phyloP scores from a whole-genome alignment of 2,113 vertebrate genomes.

The Triplophysa rosa region DNA sequence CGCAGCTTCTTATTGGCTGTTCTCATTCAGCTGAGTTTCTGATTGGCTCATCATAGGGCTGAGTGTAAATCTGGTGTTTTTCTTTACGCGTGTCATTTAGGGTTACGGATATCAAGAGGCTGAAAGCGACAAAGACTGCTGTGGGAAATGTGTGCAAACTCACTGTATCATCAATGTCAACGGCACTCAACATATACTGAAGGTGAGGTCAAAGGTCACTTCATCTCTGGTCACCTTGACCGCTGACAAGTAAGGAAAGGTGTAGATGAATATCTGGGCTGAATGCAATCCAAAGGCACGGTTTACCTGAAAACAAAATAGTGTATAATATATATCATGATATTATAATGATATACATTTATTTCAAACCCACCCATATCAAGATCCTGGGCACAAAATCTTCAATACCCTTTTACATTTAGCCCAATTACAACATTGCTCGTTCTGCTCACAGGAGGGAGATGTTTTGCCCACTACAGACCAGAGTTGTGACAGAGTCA shows the following conservation, averaged over 20 bases:
- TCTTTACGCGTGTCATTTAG: slow-evolving; percentile 47
- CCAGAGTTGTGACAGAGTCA: slow-evolving; percentile 78
- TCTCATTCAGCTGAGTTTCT: not conserved
- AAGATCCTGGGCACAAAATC: not conserved
- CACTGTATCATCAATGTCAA: slow-evolving; percentile 73
- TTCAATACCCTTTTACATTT: not conserved
- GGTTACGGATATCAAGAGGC: slow-evolving; percentile 66
- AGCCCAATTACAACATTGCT: not conserved
- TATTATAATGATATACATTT: no score
- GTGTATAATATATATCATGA: no score
- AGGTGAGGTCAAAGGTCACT: slow-evolving; percentile 63
- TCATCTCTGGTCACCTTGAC: no score
- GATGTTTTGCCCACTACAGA: slow-evolving; percentile 62
- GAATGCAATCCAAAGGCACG: no score
- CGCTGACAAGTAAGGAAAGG: no score
- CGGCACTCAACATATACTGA: slow-evolving; percentile 59
- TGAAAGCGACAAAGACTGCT: slow-evolving; percentile 72
- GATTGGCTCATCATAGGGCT: no score
- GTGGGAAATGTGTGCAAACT: slow-evolving; percentile 83
- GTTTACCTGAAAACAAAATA: no score
- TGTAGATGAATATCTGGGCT: no score
- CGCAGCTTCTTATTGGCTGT: not conserved
- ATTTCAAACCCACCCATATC: no score
- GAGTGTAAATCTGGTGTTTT: no score
- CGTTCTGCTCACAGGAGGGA: slow-evolving; percentile 69